Evolutionary conservation across 23 tunicate species (phyloP), one percentile per base, ranked within the genome.

Genomic region (Halocynthia roretzi): DNA sequence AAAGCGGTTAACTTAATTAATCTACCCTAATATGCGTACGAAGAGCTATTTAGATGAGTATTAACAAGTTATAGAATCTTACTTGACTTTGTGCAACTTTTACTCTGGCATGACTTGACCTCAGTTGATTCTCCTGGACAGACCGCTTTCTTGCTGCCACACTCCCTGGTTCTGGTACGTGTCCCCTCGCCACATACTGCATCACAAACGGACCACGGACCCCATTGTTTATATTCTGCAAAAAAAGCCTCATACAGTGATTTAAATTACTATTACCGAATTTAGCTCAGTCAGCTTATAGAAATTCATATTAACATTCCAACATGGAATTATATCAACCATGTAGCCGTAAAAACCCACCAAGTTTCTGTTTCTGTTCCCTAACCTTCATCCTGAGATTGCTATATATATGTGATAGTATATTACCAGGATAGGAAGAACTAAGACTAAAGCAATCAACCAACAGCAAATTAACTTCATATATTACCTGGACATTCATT

Each of bases 41-140:
- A 67, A 58, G 63, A 58, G n/a, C 63, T 58, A 58, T 0, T 14
- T 58, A 14, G 5, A n/a, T n/a, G n/a, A 14, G 17, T n/a, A 58
- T 58, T 58, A 58, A 14, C 15, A 14, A 58, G n/a, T 15, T 58
- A 58, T 14, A 58, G 49, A 49, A 14, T 17, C 18, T 74, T 54
- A 74, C 78, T 56, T 74, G 78, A 74, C 56, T 74, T 53, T 53
- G 62, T 74, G 56, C 78, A 74, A 19, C 18, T 50, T n/a, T 5
- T 53, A 44, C 55, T 8, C 50, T 22, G 55, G 40, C 78, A 74
- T 53, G 8, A n/a, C 56, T 8, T 10, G 17, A 21, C 56, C 9
- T 74, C 60, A 44, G 22, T 18, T 0, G 10, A 54, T 9, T 54
- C 65, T 53, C 78, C 78, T 7, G n/a, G 64, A 6, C 78, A 74